Evolutionary conservation across 2,797 vertebrate genomes (phyloP).

Genomic region (Erethizon dorsatum): DNA sequence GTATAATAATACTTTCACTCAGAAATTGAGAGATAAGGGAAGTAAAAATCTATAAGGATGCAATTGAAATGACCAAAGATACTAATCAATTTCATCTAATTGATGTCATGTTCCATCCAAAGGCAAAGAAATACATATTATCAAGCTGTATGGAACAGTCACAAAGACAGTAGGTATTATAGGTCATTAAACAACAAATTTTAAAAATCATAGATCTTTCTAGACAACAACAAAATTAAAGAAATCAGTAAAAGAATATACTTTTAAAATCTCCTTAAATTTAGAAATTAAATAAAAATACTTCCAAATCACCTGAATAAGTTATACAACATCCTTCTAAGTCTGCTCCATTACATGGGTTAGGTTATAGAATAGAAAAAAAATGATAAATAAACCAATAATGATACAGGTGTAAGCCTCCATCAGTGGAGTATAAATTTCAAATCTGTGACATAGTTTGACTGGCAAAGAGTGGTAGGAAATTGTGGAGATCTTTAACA

Average conservation of each 20-base stretch:
- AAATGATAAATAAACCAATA: too few species aligned
- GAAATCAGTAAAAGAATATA: not conserved
- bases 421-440: not conserved
- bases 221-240: not conserved
- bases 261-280: not conserved
- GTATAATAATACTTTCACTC: not conserved
- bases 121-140: not conserved
- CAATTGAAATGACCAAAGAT: not conserved
- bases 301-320: not conserved
- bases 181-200: not conserved
- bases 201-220: not conserved
- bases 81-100: not conserved
- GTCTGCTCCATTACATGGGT: not conserved
- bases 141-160: not conserved
- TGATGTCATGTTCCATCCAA: too few species aligned
- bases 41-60: not conserved
- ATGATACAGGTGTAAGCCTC: not conserved
- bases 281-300: not conserved
- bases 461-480: not conserved
- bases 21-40: not conserved
- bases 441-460: not conserved
- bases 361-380: not conserved
- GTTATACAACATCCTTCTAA: not conserved
- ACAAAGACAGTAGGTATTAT: not conserved
- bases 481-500: not conserved